A percentile compares a stretch with the other conserved stretches of the same genome.
phyloP scores from a whole-genome alignment of 1,140 invertebrate genomes.

The Carposina sasakii region DNA sequence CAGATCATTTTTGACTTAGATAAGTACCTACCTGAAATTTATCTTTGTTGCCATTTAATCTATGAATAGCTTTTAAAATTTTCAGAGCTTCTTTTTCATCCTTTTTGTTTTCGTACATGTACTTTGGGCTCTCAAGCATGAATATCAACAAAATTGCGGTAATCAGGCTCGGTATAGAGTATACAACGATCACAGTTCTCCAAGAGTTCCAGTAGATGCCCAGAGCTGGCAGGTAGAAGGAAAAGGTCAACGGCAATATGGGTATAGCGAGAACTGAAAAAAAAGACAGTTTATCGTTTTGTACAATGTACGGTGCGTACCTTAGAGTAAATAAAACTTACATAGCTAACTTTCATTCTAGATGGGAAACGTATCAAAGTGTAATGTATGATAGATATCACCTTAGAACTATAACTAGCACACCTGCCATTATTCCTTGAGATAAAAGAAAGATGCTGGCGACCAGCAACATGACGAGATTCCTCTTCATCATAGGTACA shows the following conservation, averaged over 20 bases:
- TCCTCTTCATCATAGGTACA: constrained; percentile 39
- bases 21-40: too few species aligned
- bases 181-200: constrained; percentile 40
- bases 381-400: too few species aligned
- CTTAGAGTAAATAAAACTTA: too few species aligned
- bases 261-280: constrained; percentile 50
- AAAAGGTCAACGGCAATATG: constrained; percentile 43
- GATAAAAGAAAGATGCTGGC: constrained; percentile 35
- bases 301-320: too few species aligned
- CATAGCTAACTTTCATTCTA: too few species aligned
- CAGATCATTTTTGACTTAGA: too few species aligned
- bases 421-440: constrained; percentile 45
- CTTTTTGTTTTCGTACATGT: constrained; percentile 31
- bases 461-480: constrained; percentile 34
- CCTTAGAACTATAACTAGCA: too few species aligned
- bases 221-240: constrained; percentile 33
- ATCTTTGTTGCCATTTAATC: too few species aligned
- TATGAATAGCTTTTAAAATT: constrained; percentile 38
- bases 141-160: constrained; percentile 27
- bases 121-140: constrained; percentile 54
- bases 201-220: constrained; percentile 55
- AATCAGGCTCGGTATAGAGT: constrained; percentile 35
- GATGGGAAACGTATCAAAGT: too few species aligned
- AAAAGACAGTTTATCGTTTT: not conserved
- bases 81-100: constrained; percentile 30